phyloP scores from a whole-genome alignment of 2,797 vertebrate genomes.

The Takifugu rubripes region DNA sequence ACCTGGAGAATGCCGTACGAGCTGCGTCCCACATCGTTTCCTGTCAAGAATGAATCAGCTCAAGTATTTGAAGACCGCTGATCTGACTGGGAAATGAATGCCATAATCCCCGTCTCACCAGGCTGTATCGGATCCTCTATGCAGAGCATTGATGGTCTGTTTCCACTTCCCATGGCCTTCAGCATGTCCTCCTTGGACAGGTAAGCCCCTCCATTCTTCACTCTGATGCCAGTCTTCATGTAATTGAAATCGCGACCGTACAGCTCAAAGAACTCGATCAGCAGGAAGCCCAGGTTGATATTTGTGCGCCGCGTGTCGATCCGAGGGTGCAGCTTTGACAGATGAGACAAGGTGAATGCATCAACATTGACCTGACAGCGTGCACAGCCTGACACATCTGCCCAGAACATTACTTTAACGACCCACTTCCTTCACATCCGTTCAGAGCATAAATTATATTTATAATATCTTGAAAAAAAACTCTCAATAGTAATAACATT shows the following conservation, averaged over 20 bases:
- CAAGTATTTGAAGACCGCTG: neutral
- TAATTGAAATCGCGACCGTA: conserved; percentile 98
- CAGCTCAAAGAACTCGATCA: conserved; percentile 98
- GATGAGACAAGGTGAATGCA: neutral
- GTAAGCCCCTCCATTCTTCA: conserved; percentile 92
- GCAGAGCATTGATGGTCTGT: conserved; percentile 93
- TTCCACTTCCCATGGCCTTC: conserved; percentile 89
- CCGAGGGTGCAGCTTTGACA: conserved; percentile 87
- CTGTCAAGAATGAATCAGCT: conserved; percentile 56
- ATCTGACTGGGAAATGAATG: neutral
- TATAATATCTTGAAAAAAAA: too few species aligned
- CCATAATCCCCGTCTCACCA: conserved; percentile 68
- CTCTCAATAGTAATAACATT: neutral
- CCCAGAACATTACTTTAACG: too few species aligned
- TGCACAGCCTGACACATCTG: too few species aligned
- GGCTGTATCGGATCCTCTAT: conserved; percentile 95
- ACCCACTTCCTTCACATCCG: too few species aligned
- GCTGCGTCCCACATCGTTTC: conserved; percentile 95
- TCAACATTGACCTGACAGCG: neutral
- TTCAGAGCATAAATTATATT: too few species aligned
- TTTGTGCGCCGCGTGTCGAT: conserved; percentile 89
- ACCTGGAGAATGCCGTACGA: conserved; percentile 96
- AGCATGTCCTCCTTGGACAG: conserved; percentile 94
- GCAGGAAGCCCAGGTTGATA: conserved; percentile 94
- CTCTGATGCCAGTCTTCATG: conserved; percentile 92